phyloP scores from a whole-genome alignment of 1,140 invertebrate genomes.

The Cyphomyrmex costatus region DNA sequence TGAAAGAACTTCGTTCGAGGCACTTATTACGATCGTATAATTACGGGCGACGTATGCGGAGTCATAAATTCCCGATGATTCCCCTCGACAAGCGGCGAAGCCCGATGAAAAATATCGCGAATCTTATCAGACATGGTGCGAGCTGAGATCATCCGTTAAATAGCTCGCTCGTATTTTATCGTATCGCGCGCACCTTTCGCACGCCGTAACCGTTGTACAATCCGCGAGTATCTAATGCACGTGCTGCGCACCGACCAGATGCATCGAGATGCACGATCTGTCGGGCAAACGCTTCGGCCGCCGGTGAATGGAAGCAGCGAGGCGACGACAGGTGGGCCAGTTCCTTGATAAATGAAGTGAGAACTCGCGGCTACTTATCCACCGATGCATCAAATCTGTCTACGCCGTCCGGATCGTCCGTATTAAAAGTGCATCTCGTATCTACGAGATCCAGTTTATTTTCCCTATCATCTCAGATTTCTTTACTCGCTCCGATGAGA shows the following conservation, averaged over 20 bases:
- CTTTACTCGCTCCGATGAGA: background rate
- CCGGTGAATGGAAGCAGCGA: constrained; percentile 65
- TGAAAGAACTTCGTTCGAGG: background rate
- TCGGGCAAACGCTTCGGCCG: constrained; percentile 45
- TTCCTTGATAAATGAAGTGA: constrained; percentile 82
- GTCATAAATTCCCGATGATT: constrained; percentile 53
- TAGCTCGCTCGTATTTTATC: constrained; percentile 66
- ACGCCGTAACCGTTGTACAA: constrained; percentile 49
- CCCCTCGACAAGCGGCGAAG: constrained; percentile 40
- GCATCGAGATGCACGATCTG: constrained; percentile 60
- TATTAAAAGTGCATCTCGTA: constrained; percentile 71
- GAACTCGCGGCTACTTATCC: constrained; percentile 82
- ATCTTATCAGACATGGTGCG: constrained; percentile 66
- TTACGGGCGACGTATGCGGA: constrained; percentile 22
- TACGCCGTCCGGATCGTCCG: constrained; percentile 58
- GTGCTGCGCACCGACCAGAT: constrained; percentile 59
- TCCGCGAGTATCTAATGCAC: constrained; percentile 69
- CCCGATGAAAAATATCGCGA: constrained; percentile 66
- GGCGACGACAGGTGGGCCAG: constrained; percentile 77
- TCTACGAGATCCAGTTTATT: constrained; percentile 58
- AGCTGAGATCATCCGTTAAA: constrained; percentile 72
- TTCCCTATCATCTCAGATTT: constrained; percentile 7
- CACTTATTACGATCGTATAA: constrained; percentile 48
- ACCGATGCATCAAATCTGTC: constrained; percentile 82
- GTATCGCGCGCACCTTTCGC: constrained; percentile 52